Base-by-base conservation (phyloP, 2,797 vertebrate species). In the Sebastolobus alascanus region DNA sequence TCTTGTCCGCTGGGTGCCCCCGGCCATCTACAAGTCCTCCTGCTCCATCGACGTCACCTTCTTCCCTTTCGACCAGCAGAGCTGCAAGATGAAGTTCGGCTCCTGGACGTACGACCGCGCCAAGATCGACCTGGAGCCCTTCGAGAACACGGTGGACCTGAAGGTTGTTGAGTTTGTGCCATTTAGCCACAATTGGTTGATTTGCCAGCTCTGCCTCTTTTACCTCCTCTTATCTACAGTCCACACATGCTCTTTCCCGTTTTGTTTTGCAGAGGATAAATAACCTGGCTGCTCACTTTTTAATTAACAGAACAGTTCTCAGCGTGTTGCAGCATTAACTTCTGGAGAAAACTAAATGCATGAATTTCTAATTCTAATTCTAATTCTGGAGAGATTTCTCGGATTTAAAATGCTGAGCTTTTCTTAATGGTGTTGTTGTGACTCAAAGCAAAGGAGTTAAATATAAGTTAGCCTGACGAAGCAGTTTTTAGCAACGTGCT, bases 31-130 rank as follows among this genome's bases (percentile, higher is more conserved):
- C 94, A 99, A 97, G 94, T 98, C 97, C 86, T 98, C 97, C 18
- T 99, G 97, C 93, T 98, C 97, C 93, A 98, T 98, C 4, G 97
- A 99, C 0, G 97, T 98, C 89, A 98, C 97, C 84, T 98, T 97
- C 95, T 98, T 99, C 92, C 97, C 97, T 65, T 99, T 99, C 5
- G 97, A 98, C 94, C 97, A 98, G 93, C 97, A 99, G 94, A 98
- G 93, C 91, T 99, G 97, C 91, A 98, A 97, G 90, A 98, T 98
- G 97, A 99, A 98, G 79, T 99, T 98, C 0, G 97, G 97, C 73
- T 99, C 97, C 18, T 99, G 97, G 97, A 96, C 96, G 0, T 97
- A 98, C 0, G 97, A 99, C 93, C 97, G 97, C 54, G 97, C 97
- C 88, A 97, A 97, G 90, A 98, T 99, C 0, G 97, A 99, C 90